Evolutionary conservation across 2,888 invertebrate species (phyloP), one percentile per base, ranked within the genome.

Genomic region (Gasteruption jaculator): DNA sequence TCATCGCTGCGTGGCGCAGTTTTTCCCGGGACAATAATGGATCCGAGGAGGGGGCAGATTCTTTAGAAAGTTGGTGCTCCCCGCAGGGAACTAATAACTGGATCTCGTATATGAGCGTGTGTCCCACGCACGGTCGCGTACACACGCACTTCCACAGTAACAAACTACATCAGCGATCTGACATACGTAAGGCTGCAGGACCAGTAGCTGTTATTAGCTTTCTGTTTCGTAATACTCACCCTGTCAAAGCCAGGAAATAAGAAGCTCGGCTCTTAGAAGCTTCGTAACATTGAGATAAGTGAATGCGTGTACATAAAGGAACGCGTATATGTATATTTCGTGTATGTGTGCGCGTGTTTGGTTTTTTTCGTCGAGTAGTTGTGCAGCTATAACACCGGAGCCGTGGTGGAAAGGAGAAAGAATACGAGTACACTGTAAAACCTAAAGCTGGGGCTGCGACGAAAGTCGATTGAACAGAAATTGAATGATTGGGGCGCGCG

Each of bases 391-490:
- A n/a, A n/a, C n/a, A n/a, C n/a, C n/a, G n/a, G n/a, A n/a, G n/a
- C n/a, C n/a, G n/a, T n/a, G n/a, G n/a, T n/a, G n/a, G n/a, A n/a
- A n/a, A n/a, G n/a, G n/a, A n/a, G n/a, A n/a, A n/a, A n/a, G n/a
- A n/a, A n/a, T n/a, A n/a, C n/a, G n/a, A n/a, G n/a, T n/a, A n/a
- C n/a, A n/a, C n/a, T n/a, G n/a, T n/a, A n/a, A n/a, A n/a, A n/a
- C n/a, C n/a, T n/a, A n/a, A n/a, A 22, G 36, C 24, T 31, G 25
- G 29, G 18, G 38, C 18, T 38, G 43, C 27, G 29, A 53, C 46
- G 56, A 58, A 63, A 66, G 67, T 63, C 69, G 70, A 70, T 71
- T 66, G 69, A 69, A 65, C 69, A 58, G 64, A 70, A 71, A 71
- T 70, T 69, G 70, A 70, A 71, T 70, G 69, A 70, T 71, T 65